Percentiles rank a stretch among this genome's conserved stretches.
phyloP scores from a whole-genome alignment of 1,140 invertebrate genomes.

The Teleogryllus occipitalis region DNA sequence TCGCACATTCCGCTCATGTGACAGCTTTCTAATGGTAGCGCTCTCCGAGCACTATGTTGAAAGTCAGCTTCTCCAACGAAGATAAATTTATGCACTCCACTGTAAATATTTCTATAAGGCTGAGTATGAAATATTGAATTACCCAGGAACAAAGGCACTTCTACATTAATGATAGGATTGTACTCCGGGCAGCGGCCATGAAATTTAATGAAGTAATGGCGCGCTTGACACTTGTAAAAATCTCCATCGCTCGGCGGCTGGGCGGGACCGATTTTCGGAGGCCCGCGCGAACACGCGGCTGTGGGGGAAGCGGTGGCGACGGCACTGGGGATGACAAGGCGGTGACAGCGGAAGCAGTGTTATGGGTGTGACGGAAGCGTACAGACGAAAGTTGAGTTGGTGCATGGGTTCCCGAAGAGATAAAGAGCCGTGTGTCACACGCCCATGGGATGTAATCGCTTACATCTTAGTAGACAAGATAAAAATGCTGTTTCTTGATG shows the following conservation, averaged over 20 bases:
- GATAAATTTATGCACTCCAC: background rate
- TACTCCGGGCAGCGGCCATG: background rate
- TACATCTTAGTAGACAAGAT: no score
- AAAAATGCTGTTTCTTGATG: no score
- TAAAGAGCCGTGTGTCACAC: no score
- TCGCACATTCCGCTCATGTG: background rate
- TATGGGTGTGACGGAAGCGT: background rate
- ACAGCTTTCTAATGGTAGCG: background rate
- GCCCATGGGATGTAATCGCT: no score
- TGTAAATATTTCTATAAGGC: conserved; percentile 1
- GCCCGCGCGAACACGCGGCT: background rate
- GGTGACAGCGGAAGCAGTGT: background rate
- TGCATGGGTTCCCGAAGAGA: no score
- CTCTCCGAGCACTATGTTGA: background rate
- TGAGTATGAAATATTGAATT: background rate
- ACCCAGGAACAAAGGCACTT: background rate
- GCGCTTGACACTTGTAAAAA: background rate
- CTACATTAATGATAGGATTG: background rate
- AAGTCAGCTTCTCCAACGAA: background rate
- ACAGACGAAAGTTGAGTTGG: no score
- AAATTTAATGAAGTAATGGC: conserved; percentile 5
- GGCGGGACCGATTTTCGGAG: background rate
- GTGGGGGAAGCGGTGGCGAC: background rate
- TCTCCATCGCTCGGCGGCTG: background rate
- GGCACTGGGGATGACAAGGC: background rate